Base-by-base conservation (phyloP, 2,113 vertebrate species). In the Okapia johnstoni region DNA sequence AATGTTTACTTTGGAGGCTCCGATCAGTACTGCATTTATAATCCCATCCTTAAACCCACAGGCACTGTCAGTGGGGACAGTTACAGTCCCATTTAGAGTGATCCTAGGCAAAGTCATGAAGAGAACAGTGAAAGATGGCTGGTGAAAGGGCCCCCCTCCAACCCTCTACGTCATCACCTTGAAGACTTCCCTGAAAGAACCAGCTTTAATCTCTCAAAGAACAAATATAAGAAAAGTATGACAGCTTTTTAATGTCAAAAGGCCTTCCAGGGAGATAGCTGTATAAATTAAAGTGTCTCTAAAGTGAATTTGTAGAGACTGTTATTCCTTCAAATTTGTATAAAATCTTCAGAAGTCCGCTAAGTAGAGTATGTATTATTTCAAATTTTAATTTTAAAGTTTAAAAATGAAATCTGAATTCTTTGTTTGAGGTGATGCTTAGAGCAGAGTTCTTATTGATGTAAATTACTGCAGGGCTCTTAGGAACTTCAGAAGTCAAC, bases 1-100 rank as follows among this genome's bases (percentile, higher is more conserved):
- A 95, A 43, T 96, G 83, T 63, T 48, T 88, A 43, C 57, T 97
- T 76, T 46, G 81, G 52, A 77, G 36, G 15, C 52, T 58, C 57
- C 90, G 12, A 12, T 54, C 26, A 26, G 2, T 30, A 46, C 76
- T 85, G 25, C 50, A 33, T 70, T 92, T 92, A 54, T 87, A 85
- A 73, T 14, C 36, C 6, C n/a, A 5, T 26, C 15, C 17, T 25
- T 23, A n/a, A 57, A 9, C 30, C 7, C 2, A 2, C 2, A 86
- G 50, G 28, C 7, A 4, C 6, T 30, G 15, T 66, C 10, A 85
- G n/a, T 88, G 13, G 33, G 19, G 36, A 76, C 46, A n/a, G 0
- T 52, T 3, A 13, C 25, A 17, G n/a, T 50, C 33, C n/a, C 48
- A 8, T 80, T 88, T 40, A 76, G 52, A 43, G 25, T 11, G 46